These are phyloP conservation scores for Eretmocerus hayati DNA, from an alignment of 2,888 invertebrate species.

Conservation along the genomic window DNA sequence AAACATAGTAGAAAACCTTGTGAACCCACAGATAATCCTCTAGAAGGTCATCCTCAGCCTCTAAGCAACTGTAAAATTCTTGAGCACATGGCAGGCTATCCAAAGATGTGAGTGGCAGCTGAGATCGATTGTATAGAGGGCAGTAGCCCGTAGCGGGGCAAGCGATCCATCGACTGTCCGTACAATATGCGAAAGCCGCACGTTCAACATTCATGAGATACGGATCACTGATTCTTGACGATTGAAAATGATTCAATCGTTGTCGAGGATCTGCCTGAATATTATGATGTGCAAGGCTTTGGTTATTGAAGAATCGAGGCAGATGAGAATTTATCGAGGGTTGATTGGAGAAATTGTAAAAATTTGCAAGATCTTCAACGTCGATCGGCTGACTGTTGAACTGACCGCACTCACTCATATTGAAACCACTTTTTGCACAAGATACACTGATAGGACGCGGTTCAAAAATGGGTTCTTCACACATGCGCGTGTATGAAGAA, in stretches of 20 bases:
- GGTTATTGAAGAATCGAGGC: too few species aligned
- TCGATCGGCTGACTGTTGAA: conserved; percentile 9
- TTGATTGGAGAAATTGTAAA: background rate
- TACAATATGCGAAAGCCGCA: conserved; percentile 31
- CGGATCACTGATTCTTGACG: background rate
- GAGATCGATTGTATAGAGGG: conserved; percentile 29
- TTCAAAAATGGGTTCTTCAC: too few species aligned
- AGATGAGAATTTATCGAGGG: background rate
- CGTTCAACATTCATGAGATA: conserved; percentile 10
- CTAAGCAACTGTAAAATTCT: conserved; percentile 5
- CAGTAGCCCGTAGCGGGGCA: conserved; percentile 37
- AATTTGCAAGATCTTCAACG: conserved; percentile 16
- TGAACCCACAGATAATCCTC: conserved; percentile 39
- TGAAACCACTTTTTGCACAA: too few species aligned
- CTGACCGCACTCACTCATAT: conserved; percentile 6
- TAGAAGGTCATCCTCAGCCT: conserved; percentile 25
- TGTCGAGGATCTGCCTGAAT: background rate
- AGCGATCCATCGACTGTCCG: conserved; percentile 38
- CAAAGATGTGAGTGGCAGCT: conserved; percentile 12
- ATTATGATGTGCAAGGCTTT: too few species aligned
- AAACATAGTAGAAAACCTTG: background rate
- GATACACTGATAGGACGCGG: too few species aligned
- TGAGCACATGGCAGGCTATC: conserved; percentile 16
- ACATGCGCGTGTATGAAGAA: too few species aligned
- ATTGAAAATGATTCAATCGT: background rate